Evolutionary conservation across 2,888 invertebrate species (phyloP).

Genomic region (Drosophila birchii): DNA sequence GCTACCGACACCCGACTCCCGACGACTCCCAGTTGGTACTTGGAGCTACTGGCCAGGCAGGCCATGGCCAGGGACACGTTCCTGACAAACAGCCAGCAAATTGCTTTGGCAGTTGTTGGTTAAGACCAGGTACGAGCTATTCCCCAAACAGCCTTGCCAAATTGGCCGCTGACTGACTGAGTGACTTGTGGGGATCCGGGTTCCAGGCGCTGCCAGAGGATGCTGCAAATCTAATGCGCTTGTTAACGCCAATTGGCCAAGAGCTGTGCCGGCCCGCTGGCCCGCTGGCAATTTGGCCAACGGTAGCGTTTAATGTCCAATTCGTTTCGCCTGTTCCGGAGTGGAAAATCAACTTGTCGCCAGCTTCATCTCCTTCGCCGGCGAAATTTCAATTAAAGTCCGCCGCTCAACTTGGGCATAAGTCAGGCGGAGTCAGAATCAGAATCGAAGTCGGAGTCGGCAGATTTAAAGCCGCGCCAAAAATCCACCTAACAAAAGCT

Average conservation of each 20-base stretch:
- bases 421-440: constrained; percentile 26
- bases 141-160: constrained; percentile 78
- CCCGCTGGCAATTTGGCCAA: constrained; percentile 76
- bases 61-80: constrained; percentile 41
- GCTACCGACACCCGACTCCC: neutral
- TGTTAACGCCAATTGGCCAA: constrained; percentile 78
- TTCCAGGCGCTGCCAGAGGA: constrained; percentile 10
- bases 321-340: constrained; percentile 69
- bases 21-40: neutral
- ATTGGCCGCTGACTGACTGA: constrained; percentile 65
- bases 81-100: constrained; percentile 67
- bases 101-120: constrained; percentile 71
- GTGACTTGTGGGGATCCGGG: constrained; percentile 13
- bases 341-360: constrained; percentile 80
- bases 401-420: constrained; percentile 43
- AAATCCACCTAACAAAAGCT: constrained; percentile 66
- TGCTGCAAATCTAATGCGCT: constrained; percentile 76
- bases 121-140: constrained; percentile 70
- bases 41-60: neutral
- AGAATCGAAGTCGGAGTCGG: constrained; percentile 25
- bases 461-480: constrained; percentile 60
- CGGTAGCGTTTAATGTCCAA: constrained; percentile 82
- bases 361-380: constrained; percentile 45
- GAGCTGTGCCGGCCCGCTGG: constrained; percentile 44
- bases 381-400: constrained; percentile 69